Conservation (phyloP, 2,113 vertebrate species). For the Psettodes erumei region DNA sequence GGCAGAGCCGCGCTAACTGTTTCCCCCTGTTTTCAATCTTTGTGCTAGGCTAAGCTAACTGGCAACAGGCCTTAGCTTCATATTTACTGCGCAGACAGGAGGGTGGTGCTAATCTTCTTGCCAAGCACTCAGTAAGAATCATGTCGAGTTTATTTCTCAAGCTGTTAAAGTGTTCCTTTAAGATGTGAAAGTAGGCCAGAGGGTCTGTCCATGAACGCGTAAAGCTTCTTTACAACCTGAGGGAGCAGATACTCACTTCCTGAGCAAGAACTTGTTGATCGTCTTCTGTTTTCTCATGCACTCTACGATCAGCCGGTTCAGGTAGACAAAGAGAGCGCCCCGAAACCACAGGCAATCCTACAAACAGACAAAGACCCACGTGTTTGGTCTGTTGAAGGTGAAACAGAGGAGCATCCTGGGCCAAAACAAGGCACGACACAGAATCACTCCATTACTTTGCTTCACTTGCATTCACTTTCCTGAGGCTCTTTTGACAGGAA, state of each 20-base stretch:
- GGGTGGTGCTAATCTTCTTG: background rate
- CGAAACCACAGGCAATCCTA: constrained; percentile 96
- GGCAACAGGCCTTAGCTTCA: background rate
- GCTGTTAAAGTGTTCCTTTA: background rate
- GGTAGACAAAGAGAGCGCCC: constrained; percentile 96
- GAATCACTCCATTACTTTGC: background rate
- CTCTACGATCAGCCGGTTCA: constrained; percentile 97
- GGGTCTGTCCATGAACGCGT: background rate
- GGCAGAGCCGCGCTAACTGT: no score
- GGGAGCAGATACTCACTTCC: constrained; percentile 88
- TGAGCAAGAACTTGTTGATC: constrained; percentile 97
- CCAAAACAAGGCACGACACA: constrained; percentile 11
- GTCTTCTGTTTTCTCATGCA: constrained; percentile 98
- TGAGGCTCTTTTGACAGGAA: constrained; percentile 15
- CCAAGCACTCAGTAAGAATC: background rate
- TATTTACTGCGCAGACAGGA: background rate
- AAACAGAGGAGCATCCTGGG: constrained; percentile 10
- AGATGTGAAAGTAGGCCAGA: background rate
- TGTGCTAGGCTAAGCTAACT: background rate
- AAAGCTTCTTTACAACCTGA: background rate
- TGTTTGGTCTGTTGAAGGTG: background rate
- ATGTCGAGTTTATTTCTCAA: background rate
- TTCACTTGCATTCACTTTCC: background rate
- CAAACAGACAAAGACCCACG: constrained; percentile 17
- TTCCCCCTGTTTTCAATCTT: no score